phyloP scores from a whole-genome alignment of 2,888 invertebrate genomes.

The Drosophila infuscata region DNA sequence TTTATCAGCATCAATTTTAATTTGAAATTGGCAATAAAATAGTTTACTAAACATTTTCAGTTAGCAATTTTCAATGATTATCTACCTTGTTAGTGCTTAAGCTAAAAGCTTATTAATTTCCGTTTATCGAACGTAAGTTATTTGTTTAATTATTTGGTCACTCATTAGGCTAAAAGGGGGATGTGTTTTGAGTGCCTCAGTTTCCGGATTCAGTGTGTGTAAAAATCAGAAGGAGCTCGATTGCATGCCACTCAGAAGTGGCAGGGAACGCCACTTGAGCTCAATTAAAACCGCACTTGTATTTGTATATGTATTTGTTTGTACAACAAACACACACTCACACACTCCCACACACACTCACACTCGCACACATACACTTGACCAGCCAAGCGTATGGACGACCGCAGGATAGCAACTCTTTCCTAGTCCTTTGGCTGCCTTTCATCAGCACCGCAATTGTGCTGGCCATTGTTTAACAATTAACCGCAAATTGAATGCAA shows the following conservation, averaged over 20 bases:
- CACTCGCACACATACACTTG: constrained; percentile 63
- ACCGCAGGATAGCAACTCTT: constrained; percentile 26
- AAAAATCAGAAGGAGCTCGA: constrained; percentile 39
- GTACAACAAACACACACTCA: constrained; percentile 66
- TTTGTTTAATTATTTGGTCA: constrained; percentile 58
- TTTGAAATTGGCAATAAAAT: constrained; percentile 56
- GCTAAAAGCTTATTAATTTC: constrained; percentile 68
- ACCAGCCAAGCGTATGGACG: constrained; percentile 41
- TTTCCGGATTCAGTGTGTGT: constrained; percentile 6
- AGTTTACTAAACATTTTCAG: constrained; percentile 3
- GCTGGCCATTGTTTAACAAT: constrained; percentile 79
- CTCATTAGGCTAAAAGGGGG: constrained; percentile 58
- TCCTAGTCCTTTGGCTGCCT: constrained; percentile 6
- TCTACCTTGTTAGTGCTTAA: constrained; percentile 22
- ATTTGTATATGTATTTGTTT: constrained; percentile 68
- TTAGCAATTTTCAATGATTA: background rate
- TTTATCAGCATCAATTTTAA: constrained; percentile 48
- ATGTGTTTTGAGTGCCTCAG: background rate
- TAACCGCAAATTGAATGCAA: constrained; percentile 82
- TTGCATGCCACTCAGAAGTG: constrained; percentile 1
- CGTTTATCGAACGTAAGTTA: constrained; percentile 32
- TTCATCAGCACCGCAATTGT: constrained; percentile 2
- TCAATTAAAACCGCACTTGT: constrained; percentile 80
- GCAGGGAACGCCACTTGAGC: constrained; percentile 67
- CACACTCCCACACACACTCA: background rate